Percentiles rank a stretch among this genome's conserved stretches.
These are phyloP conservation scores for Cheumatopsyche charites DNA, from an alignment of 1,140 invertebrate species.

Conservation along the genomic window DNA sequence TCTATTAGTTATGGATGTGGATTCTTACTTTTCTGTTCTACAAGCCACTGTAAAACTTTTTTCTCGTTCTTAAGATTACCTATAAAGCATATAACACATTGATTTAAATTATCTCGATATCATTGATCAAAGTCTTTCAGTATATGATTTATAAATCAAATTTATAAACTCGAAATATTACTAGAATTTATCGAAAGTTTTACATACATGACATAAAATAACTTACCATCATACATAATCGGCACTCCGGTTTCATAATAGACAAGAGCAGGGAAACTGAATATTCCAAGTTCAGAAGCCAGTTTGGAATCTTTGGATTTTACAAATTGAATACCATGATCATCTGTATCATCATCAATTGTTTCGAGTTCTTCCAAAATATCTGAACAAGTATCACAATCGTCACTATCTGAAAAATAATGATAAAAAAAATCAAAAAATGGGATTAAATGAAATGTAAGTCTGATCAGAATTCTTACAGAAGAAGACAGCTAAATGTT, in stretches of 20 bases:
- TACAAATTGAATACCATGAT: slow-evolving; percentile 91
- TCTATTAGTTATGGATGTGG: slow-evolving; percentile 58
- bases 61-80: slow-evolving; percentile 95
- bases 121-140: not conserved
- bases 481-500: slow-evolving; percentile 91
- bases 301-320: slow-evolving; percentile 90
- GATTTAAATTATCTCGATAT: too few relatives aligned
- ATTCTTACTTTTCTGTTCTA: slow-evolving; percentile 92
- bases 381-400: slow-evolving; percentile 79
- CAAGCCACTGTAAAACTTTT: slow-evolving; percentile 92
- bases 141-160: too few relatives aligned
- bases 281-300: slow-evolving; percentile 89
- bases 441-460: too few relatives aligned
- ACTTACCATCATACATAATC: slow-evolving; percentile 93
- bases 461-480: slow-evolving; percentile 68
- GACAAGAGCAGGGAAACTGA: slow-evolving; percentile 87
- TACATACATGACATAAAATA: too few relatives aligned
- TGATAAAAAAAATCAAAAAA: slow-evolving; percentile 6
- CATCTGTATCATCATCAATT: slow-evolving; percentile 92
- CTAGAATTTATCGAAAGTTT: too few relatives aligned
- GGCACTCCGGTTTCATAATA: slow-evolving; percentile 93
- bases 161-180: too few relatives aligned
- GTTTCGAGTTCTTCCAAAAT: slow-evolving; percentile 90
- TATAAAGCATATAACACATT: slow-evolving; percentile 64
- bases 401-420: slow-evolving; percentile 73